phyloP scores from a whole-genome alignment of 2,797 vertebrate species.

The Eupleurogrammus muticus region DNA sequence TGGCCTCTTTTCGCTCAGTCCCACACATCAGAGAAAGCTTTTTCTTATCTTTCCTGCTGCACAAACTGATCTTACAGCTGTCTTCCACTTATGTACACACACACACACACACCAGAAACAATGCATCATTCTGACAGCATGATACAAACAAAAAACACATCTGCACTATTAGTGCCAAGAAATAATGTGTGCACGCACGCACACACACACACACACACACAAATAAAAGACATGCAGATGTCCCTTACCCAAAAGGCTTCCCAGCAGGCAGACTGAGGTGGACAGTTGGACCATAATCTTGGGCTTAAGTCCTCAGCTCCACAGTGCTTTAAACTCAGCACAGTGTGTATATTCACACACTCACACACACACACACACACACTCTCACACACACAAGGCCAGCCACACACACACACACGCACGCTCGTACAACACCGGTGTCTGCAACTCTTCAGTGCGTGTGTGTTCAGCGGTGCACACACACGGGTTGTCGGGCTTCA shows the following conservation, averaged over 20 bases:
- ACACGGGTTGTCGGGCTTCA: slow-evolving; percentile 32
- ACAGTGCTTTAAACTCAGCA: slow-evolving; percentile 44
- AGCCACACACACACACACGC: slow-evolving; percentile 1
- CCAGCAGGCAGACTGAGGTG: slow-evolving; percentile 70
- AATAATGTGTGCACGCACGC: neutral
- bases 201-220: slow-evolving; percentile 11
- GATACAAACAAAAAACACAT: neutral
- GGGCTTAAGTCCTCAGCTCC: slow-evolving; percentile 47
- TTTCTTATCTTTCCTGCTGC: neutral
- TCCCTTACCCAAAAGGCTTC: slow-evolving; percentile 75
- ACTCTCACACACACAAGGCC: slow-evolving; percentile 1
- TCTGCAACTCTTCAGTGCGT: slow-evolving; percentile 41
- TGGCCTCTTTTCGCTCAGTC: too few relatives aligned
- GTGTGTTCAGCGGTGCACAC: slow-evolving; percentile 29
- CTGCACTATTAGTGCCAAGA: neutral
- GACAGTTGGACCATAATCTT: slow-evolving; percentile 71
- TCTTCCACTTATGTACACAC: too few relatives aligned
- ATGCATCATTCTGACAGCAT: too few relatives aligned
- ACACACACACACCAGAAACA: neutral
- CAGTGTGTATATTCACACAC: slow-evolving; percentile 22
- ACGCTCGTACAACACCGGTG: slow-evolving; percentile 23
- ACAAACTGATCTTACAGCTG: neutral
- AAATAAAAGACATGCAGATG: slow-evolving; percentile 5
- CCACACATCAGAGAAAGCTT: too few relatives aligned
- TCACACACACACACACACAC: slow-evolving; percentile 11